Conservation (phyloP, 2,888 invertebrate genomes). For the Parnassius smintheus region DNA sequence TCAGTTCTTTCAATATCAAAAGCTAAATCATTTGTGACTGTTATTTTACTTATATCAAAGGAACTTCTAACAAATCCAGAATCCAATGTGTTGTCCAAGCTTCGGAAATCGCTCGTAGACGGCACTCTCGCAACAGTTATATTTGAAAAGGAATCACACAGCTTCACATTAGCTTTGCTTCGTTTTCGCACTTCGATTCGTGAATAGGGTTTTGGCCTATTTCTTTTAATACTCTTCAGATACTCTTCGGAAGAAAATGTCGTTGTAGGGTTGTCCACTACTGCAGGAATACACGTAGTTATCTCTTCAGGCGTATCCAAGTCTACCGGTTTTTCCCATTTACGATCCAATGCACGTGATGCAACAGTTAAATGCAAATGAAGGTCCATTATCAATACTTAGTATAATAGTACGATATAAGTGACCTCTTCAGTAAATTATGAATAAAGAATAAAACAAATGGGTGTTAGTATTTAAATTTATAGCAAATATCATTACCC, state of each 20-base stretch:
- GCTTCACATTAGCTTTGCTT: slow-evolving; percentile 34
- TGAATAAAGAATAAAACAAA: slow-evolving; percentile 1
- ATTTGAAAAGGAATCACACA: slow-evolving; percentile 44
- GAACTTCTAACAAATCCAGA: background rate
- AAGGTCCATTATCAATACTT: slow-evolving; percentile 45
- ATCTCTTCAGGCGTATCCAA: slow-evolving; percentile 43
- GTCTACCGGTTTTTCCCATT: slow-evolving; percentile 58
- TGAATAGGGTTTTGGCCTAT: slow-evolving; percentile 28
- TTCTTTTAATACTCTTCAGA: slow-evolving; percentile 39
- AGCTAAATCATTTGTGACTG: background rate
- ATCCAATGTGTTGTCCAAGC: background rate
- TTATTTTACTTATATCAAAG: no score
- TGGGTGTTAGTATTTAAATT: background rate
- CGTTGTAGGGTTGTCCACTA: slow-evolving; percentile 43
- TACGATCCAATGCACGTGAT: slow-evolving; percentile 53
- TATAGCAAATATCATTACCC: background rate
- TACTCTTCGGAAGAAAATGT: slow-evolving; percentile 61
- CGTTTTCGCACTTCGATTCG: background rate
- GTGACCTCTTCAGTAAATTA: background rate
- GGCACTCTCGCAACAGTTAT: slow-evolving; percentile 45
- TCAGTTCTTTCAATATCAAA: background rate
- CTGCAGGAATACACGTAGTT: slow-evolving; percentile 42
- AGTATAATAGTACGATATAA: background rate
- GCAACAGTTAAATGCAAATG: slow-evolving; percentile 57
- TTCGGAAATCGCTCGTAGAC: slow-evolving; percentile 32